These are phyloP conservation scores for Probosciger aterrimus DNA, from an alignment of 2,113 vertebrate species.

Conservation along the genomic window DNA sequence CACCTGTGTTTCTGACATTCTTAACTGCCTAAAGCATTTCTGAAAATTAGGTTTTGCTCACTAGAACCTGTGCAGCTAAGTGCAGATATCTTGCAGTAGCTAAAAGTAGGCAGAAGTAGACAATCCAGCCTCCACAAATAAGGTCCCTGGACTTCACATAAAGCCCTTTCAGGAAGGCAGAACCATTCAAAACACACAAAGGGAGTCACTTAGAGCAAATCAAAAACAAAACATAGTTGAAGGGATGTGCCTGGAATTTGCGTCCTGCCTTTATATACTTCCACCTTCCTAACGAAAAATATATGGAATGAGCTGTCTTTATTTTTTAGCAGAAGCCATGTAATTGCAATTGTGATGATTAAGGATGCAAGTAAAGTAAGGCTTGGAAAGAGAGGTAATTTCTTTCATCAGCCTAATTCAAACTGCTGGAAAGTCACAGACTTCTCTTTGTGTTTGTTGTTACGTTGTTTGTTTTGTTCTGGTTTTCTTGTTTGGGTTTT, in stretches of 20 bases:
- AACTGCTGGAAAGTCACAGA: neutral
- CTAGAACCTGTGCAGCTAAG: neutral
- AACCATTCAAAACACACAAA: neutral
- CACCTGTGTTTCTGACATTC: neutral
- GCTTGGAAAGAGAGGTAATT: neutral
- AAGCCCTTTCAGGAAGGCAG: neutral
- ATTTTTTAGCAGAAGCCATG: neutral
- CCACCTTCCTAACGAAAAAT: neutral
- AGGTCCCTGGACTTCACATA: neutral
- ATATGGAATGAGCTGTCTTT: neutral
- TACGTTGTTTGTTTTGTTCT: neutral
- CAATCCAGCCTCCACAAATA: neutral
- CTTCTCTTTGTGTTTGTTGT: neutral
- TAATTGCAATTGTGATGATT: neutral
- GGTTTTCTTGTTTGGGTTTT: neutral
- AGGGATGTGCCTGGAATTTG: neutral
- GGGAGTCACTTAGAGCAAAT: neutral
- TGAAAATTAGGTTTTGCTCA: neutral
- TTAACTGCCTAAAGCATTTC: neutral
- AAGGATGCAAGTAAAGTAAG: neutral
- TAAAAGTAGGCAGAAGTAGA: neutral
- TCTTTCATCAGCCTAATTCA: neutral
- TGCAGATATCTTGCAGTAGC: neutral
- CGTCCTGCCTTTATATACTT: neutral
- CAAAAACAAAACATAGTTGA: neutral